Base-by-base conservation (phyloP, 2,888 invertebrate species). In the Scaptomyza polygonia region DNA sequence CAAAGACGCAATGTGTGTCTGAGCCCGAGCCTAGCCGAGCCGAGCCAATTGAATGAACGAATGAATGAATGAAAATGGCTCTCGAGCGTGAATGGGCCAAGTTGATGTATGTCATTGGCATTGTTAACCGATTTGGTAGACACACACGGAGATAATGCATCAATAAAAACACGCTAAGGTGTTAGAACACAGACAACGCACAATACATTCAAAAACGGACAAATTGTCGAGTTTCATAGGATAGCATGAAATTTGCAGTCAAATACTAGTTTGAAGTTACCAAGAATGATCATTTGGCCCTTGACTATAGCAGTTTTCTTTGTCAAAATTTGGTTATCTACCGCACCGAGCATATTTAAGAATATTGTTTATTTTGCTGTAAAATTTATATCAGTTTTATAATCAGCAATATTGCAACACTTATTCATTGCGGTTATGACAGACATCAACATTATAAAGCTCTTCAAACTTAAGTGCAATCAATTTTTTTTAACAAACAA, bases 151-250 rank as follows among this genome's bases (percentile, higher is more conserved):
- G 40, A 84, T 77, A 84, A 84, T 84, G 69, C 86, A 76, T 78
- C 84, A 82, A 84, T 84, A 86, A 86, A 86, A 86, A 82, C 76
- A 86, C 65, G 67, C 70, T 71, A 71, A 72, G 84, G 67, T 69
- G 64, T 52, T 71, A 29, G 58, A 29, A 55, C 36, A 55, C 32
- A 52, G 39, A 27, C 12, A 52, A 48, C 30, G 30, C 54, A 85
- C 70, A 82, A 79, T 69, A 40, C 36, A 18, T 30, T 56, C 16
- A n/a, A 47, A 59, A 43, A 65, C 43, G 45, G 71, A 71, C 83
- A 85, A 74, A 74, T 66, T 53, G 65, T 9, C 32, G 29, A 14
- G n/a, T 14, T 12, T 43, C 39, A 67, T 64, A 47, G 67, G 51
- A 66, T 66, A 63, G 49, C 80, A 67, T 85, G 64, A 75, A 82